A percentile compares a stretch with the other conserved stretches of the same genome.
Conservation (phyloP, 2,113 vertebrate species). For the Phylloscopus trochiloides region DNA sequence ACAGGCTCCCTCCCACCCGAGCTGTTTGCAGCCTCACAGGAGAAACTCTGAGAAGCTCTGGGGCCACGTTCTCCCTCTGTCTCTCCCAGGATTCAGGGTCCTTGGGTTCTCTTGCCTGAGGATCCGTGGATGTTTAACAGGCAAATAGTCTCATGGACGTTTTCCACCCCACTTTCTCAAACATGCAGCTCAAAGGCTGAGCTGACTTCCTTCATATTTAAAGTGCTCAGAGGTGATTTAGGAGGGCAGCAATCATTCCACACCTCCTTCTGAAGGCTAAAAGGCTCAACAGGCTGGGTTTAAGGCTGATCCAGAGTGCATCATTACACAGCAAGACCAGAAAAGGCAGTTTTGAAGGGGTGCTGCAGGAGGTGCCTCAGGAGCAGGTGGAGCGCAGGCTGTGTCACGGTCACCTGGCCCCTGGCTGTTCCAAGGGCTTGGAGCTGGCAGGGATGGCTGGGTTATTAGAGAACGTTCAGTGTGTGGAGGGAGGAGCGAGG, state of each 20-base stretch:
- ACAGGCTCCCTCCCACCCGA: accelerated
- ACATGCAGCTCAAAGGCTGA: not conserved
- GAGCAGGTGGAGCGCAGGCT: not conserved
- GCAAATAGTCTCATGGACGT: not conserved
- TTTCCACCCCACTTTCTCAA: constrained; percentile 4
- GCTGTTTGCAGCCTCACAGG: not conserved
- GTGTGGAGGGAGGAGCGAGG: not conserved
- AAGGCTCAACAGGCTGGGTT: not conserved
- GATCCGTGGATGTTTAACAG: not conserved
- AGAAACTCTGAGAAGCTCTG: not conserved
- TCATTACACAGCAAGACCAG: not conserved
- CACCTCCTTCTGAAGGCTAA: not conserved
- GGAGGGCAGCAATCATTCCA: constrained; percentile 20
- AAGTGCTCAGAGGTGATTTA: constrained; percentile 56
- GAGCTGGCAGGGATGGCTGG: not conserved
- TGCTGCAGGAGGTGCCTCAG: not conserved
- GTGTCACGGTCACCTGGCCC: not conserved
- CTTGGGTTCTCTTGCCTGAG: not conserved
- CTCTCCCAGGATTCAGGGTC: not conserved
- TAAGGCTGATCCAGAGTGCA: not conserved
- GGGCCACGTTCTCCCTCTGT: accelerated
- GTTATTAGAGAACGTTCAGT: not conserved
- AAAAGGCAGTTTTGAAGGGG: not conserved
- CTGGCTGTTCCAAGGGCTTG: not conserved
- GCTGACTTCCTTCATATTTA: constrained; percentile 58